phyloP scores from a whole-genome alignment of 2,888 invertebrate genomes.

The Phytoseiulus persimilis region DNA sequence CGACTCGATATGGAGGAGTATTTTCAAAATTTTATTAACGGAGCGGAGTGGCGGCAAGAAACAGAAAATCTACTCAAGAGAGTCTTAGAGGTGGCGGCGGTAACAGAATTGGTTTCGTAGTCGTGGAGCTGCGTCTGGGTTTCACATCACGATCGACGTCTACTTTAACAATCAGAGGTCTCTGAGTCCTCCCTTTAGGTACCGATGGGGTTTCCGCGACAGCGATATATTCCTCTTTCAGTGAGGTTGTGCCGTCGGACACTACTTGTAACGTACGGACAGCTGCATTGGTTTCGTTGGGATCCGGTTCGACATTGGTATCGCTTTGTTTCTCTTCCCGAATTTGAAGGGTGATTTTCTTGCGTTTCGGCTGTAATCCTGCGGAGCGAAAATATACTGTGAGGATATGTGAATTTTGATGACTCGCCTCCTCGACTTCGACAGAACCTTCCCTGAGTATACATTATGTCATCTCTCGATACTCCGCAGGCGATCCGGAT shows the following conservation, averaged over 20 bases:
- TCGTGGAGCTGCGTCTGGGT: background rate
- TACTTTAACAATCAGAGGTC: slow-evolving; percentile 11
- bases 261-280: background rate
- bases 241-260: background rate
- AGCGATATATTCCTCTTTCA: background rate
- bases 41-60: background rate
- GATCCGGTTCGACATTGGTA: background rate
- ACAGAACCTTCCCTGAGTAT: no score
- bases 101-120: slow-evolving; percentile 11
- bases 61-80: background rate
- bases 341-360: background rate
- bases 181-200: background rate
- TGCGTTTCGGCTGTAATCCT: background rate
- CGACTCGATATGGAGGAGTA: no score
- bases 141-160: slow-evolving; percentile 29
- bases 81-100: background rate
- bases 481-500: no score
- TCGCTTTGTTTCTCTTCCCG: background rate
- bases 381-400: background rate
- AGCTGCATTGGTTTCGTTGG: background rate
- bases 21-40: no score
- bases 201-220: background rate
- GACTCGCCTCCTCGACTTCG: no score
- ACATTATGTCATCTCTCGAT: no score
- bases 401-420: no score